phyloP scores from a whole-genome alignment of 1,140 invertebrate species.

The Sitobion miscanthi region DNA sequence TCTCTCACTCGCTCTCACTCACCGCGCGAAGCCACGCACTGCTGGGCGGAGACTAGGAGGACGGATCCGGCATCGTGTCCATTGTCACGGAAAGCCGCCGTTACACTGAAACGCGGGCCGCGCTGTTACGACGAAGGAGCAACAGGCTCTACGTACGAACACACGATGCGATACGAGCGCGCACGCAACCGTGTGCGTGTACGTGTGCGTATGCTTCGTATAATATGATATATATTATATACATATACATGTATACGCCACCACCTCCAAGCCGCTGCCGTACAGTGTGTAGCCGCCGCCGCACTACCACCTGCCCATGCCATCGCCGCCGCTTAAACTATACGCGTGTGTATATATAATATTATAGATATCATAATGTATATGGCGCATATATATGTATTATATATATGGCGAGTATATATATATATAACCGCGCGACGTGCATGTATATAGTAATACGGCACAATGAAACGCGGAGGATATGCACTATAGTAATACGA shows the following conservation, averaged over 20 bases:
- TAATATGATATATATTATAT: background rate
- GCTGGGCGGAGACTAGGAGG: constrained; percentile 30
- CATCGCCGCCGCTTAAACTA: background rate
- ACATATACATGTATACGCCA: constrained; percentile 9
- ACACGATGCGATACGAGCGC: background rate
- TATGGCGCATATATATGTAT: background rate
- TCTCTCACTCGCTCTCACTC: background rate
- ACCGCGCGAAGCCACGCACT: constrained; percentile 38
- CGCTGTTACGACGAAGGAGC: constrained; percentile 42
- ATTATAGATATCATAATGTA: background rate
- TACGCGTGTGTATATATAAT: background rate
- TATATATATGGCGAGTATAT: background rate
- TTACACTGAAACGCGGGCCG: constrained; percentile 43
- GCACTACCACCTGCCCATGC: constrained; percentile 37
- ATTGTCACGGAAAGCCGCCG: constrained; percentile 49
- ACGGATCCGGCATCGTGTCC: constrained; percentile 52
- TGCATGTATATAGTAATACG: background rate
- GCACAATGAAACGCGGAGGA: constrained; percentile 19
- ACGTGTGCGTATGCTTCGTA: background rate
- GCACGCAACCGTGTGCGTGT: background rate
- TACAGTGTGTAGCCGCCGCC: background rate
- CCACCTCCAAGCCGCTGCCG: background rate
- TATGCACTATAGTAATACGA: background rate
- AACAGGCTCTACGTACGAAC: constrained; percentile 41
- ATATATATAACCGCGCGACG: background rate